phyloP scores from a whole-genome alignment of 1,140 invertebrate genomes.

The Zelostemma sp. region DNA sequence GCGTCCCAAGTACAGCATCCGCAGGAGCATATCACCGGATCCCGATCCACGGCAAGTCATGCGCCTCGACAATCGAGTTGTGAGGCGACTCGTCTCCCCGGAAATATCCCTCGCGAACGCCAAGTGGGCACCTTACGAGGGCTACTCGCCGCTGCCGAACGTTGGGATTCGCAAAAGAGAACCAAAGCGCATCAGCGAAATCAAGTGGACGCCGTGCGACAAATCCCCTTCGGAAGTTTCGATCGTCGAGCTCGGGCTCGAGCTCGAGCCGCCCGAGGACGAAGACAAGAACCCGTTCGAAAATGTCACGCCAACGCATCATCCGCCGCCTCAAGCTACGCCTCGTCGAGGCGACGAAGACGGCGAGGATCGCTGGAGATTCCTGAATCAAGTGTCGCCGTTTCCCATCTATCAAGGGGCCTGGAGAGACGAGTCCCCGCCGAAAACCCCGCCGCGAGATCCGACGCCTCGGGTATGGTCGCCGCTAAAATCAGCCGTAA shows the following conservation, averaged over 20 bases:
- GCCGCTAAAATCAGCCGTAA: conserved; percentile 41
- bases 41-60: conserved; percentile 59
- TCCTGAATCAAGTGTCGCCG: conserved; percentile 62
- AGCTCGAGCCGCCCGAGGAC: conserved; percentile 31
- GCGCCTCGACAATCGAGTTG: conserved; percentile 57
- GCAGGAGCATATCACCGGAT: conserved; percentile 66
- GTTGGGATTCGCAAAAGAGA: conserved; percentile 62
- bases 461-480: conserved; percentile 59
- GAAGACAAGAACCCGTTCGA: conserved; percentile 48
- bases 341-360: conserved; percentile 42
- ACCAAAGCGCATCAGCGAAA: conserved; percentile 61
- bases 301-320: conserved; percentile 61
- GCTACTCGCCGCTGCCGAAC: conserved; percentile 63
- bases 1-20: conserved; percentile 63
- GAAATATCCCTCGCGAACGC: conserved; percentile 59
- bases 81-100: conserved; percentile 61
- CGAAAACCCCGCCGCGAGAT: conserved; percentile 53
- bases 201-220: conserved; percentile 64
- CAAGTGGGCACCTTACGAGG: conserved; percentile 66
- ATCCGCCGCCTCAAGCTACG: conserved; percentile 55
- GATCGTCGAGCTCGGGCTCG: neutral
- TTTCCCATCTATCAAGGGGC: conserved; percentile 67
- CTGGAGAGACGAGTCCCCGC: conserved; percentile 65
- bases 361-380: conserved; percentile 61
- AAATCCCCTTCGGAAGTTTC: conserved; percentile 49